Base-by-base conservation (phyloP, 2,888 invertebrate genomes). In the Cantharis rustica region DNA sequence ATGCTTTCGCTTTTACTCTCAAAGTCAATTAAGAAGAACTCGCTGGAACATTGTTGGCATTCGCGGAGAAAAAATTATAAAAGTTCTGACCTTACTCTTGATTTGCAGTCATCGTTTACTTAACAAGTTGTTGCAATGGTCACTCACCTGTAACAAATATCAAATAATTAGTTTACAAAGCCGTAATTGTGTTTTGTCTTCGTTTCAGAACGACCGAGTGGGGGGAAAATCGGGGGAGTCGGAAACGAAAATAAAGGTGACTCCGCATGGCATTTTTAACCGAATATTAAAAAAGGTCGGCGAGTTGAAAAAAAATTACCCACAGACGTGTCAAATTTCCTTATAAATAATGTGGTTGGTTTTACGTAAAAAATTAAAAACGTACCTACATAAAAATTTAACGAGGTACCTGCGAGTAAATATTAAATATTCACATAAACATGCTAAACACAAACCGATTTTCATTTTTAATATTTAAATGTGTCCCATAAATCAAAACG, bases 111-210 rank as follows among this genome's bases (percentile, higher is more conserved):
- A 61, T 61, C 71, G 71, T 77, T 74, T 77, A 69, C 71, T 74
- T 73, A 69, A 70, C 73, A 69, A 71, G 64, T 72, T 73, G 73
- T 66, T 76, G 73, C 61, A 66, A 27, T 71, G 80, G 76, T 78
- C 78, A 79, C 80, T 80, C 80, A 79, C 80, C 80, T 80, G 77
- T 76, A 80, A 80, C 78, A 78, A 80, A 78, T 77, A 79, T 78
- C 71, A 78, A 77, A 71, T 78, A 79, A 79, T 79, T 79, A 79
- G 78, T 76, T 79, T 79, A 75, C 66, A 78, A 75, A 74, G 69
- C 72, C 76, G 62, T 76, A 79, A 78, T 79, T 78, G 75, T 79
- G 76, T 79, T 79, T 73, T 78, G 79, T 76, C 79, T 79, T 63
- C 75, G 20, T 47, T 64, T 62, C 68, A 72, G n/a, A 72, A 68